These are phyloP conservation scores for Archips xylosteana DNA, from an alignment of 2,888 invertebrate genomes.

Conservation along the genomic window DNA sequence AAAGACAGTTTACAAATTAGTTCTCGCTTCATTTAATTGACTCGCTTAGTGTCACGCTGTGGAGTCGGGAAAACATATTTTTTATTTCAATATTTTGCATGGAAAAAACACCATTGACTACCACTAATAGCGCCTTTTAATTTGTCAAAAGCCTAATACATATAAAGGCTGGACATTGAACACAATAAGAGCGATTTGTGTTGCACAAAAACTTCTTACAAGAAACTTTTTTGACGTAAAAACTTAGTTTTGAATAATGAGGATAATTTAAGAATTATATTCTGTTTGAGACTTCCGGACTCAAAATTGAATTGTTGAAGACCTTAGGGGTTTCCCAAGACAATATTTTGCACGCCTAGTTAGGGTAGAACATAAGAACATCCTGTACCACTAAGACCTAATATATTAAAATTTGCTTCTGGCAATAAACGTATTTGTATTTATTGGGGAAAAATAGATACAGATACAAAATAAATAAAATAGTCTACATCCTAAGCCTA, in stretches of 20 bases:
- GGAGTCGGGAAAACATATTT: conserved; percentile 19
- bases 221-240: neutral
- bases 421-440: too few species aligned
- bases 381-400: too few species aligned
- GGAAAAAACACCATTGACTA: conserved; percentile 15
- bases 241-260: conserved; percentile 12
- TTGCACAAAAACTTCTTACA: conserved; percentile 4
- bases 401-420: too few species aligned
- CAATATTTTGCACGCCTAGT: neutral
- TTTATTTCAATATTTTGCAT: conserved; percentile 13
- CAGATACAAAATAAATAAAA: too few species aligned
- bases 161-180: conserved; percentile 5
- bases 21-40: conserved; percentile 26
- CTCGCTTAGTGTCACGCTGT: conserved; percentile 19
- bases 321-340: neutral
- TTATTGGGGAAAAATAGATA: too few species aligned
- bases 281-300: neutral
- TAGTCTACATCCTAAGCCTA: too few species aligned
- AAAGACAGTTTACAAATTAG: conserved; percentile 38
- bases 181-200: conserved; percentile 6
- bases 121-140: conserved; percentile 13
- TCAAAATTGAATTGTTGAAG: neutral
- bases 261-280: conserved; percentile 8
- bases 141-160: conserved; percentile 6
- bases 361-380: too few species aligned